phyloP scores from a whole-genome alignment of 2,113 vertebrate species.

The Chamaea fasciata region DNA sequence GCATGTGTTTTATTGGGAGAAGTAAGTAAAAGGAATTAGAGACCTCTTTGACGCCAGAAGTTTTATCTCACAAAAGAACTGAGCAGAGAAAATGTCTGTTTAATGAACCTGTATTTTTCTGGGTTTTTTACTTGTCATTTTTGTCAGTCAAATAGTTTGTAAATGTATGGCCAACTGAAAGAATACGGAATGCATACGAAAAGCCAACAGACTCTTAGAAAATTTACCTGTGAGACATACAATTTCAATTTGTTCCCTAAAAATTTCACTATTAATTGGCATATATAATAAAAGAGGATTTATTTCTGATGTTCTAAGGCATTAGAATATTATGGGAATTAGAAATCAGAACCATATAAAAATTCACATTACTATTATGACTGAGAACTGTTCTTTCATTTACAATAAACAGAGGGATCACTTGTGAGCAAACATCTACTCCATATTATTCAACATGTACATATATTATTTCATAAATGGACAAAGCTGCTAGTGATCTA shows the following conservation, averaged over 20 bases:
- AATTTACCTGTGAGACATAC: background rate
- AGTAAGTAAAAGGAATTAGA: background rate
- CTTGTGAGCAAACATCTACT: background rate
- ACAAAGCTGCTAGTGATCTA: background rate
- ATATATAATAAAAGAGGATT: background rate
- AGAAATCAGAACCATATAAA: background rate
- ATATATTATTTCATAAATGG: background rate
- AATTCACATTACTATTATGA: background rate
- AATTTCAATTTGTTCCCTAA: background rate
- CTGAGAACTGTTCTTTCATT: background rate
- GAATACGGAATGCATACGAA: background rate
- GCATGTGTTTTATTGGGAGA: rapidly evolving
- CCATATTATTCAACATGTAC: background rate
- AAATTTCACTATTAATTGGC: background rate
- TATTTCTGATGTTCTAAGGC: background rate
- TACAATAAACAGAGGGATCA: background rate
- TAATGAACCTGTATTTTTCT: background rate
- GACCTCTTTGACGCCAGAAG: background rate
- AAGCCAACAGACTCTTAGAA: background rate
- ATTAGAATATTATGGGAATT: background rate
- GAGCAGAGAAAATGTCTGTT: background rate
- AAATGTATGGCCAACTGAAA: background rate
- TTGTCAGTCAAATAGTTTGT: background rate
- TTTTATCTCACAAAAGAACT: background rate
- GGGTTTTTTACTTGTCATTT: background rate